These are phyloP conservation scores for Falco novaeseelandiae DNA, from an alignment of 2,797 vertebrate species.

Conservation along the genomic window DNA sequence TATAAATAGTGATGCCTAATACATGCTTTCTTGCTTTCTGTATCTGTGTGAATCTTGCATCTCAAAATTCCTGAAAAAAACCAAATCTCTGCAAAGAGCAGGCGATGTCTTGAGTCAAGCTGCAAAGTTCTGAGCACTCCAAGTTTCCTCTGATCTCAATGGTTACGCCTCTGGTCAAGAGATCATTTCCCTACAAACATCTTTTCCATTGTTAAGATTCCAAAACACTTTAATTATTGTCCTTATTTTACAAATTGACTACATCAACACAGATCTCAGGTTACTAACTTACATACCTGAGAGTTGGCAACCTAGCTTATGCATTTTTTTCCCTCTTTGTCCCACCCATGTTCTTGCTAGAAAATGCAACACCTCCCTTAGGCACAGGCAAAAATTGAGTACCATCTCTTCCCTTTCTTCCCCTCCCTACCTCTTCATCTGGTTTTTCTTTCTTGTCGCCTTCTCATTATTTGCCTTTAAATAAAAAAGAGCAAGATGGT, in stretches of 20 bases:
- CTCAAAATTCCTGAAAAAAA: background rate
- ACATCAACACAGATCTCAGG: background rate
- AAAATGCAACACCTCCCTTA: background rate
- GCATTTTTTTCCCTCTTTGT: background rate
- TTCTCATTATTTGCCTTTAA: constrained; percentile 61
- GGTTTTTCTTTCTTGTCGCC: constrained; percentile 29
- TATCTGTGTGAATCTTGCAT: background rate
- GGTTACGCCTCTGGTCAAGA: background rate
- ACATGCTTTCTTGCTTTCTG: background rate
- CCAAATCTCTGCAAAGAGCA: background rate
- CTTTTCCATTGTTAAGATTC: background rate
- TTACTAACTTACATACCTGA: background rate
- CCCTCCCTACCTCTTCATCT: constrained; percentile 69
- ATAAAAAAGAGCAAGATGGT: constrained; percentile 29
- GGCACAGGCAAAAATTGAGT: background rate
- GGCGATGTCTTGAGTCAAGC: background rate
- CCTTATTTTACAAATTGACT: background rate
- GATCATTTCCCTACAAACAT: background rate
- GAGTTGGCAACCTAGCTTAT: background rate
- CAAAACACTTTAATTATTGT: background rate
- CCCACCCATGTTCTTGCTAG: background rate
- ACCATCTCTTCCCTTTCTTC: background rate
- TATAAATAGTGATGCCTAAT: background rate
- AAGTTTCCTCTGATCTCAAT: background rate
- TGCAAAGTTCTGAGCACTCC: background rate